These are phyloP conservation scores for Carcharodon carcharias DNA, from an alignment of 2,797 vertebrate genomes.

Conservation along the genomic window DNA sequence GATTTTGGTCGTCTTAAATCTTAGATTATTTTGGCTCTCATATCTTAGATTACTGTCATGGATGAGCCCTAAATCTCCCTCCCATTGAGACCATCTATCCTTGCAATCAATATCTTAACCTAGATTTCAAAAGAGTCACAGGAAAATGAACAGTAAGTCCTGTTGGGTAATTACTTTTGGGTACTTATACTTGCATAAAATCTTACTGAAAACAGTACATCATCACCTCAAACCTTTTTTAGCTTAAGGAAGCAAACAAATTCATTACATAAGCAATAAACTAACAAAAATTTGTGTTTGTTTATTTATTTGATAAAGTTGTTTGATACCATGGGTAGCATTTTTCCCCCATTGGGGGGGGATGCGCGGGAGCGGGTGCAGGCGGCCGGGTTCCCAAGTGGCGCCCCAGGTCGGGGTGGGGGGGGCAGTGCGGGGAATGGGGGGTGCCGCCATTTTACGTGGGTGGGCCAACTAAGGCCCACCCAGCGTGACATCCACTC, in stretches of 20 bases:
- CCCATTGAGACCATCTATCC: neutral
- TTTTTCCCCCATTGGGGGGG: no score
- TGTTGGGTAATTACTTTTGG: neutral
- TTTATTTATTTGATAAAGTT: neutral
- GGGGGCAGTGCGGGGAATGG: no score
- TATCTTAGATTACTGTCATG: neutral
- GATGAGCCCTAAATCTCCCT: neutral
- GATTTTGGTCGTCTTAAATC: neutral
- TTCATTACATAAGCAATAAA: neutral
- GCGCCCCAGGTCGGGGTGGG: no score
- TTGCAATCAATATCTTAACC: neutral
- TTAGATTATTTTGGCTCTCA: neutral
- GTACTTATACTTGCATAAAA: neutral
- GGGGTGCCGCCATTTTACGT: no score
- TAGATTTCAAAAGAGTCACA: neutral
- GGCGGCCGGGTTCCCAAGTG: no score
- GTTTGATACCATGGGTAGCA: no score
- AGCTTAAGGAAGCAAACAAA: neutral
- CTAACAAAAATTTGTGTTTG: neutral
- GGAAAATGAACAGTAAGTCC: neutral
- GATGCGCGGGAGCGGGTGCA: no score
- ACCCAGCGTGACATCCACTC: no score
- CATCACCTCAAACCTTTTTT: neutral
- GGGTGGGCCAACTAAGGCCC: no score
- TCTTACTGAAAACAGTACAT: neutral